Conservation (phyloP, 2,113 vertebrate genomes). For the Microcebus jonahi region DNA sequence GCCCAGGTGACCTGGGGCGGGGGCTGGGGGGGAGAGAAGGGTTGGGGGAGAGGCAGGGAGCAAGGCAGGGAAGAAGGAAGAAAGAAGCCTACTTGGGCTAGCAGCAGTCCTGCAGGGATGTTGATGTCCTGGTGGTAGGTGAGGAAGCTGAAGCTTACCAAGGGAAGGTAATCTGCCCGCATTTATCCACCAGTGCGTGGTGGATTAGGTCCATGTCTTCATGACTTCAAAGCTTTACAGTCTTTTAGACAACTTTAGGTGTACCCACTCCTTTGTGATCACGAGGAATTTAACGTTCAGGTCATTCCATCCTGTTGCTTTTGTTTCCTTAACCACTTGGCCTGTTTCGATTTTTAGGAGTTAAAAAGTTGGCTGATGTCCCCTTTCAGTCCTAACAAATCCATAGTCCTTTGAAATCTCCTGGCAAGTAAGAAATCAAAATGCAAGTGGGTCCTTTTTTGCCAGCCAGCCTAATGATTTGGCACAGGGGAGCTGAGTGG, state of each 20-base stretch:
- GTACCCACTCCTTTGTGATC: not conserved
- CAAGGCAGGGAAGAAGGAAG: no score
- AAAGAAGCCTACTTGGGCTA: not conserved
- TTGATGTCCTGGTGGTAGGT: not conserved
- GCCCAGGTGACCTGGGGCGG: no score
- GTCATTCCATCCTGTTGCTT: not conserved
- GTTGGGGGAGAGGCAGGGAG: no score
- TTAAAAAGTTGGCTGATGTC: slow-evolving; percentile 38
- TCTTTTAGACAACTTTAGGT: not conserved
- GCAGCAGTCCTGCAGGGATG: not conserved
- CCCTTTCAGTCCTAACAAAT: not conserved
- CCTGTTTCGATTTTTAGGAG: not conserved
- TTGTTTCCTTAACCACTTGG: not conserved
- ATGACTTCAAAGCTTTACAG: not conserved
- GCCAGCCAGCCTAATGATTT: slow-evolving; percentile 27
- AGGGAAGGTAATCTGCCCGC: not conserved
- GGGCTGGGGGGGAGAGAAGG: no score
- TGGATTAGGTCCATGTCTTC: not conserved
- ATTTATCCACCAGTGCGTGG: not conserved
- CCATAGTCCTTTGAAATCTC: slow-evolving; percentile 1
- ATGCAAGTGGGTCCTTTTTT: not conserved
- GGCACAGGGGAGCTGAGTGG: not conserved
- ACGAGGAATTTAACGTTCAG: not conserved
- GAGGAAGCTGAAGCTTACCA: not conserved
- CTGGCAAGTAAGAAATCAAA: slow-evolving; percentile 26